phyloP scores from a whole-genome alignment of 92 coral and sea anemone species.

The Epizoanthus stellaris region DNA sequence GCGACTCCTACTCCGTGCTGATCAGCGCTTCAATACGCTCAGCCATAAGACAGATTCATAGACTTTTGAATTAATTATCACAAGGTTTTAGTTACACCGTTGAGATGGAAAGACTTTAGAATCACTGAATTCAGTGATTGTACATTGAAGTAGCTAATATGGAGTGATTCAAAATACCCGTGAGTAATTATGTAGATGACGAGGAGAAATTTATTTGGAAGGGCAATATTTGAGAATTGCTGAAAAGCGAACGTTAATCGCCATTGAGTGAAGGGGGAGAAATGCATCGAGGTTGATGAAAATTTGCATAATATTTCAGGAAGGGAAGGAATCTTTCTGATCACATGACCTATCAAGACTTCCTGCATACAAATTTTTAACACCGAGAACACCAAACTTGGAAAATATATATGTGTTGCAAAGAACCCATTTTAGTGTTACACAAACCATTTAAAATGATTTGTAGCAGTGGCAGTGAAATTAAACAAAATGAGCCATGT shows the following conservation, averaged over 20 bases:
- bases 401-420: constrained; percentile 4
- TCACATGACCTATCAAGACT: constrained; percentile 64
- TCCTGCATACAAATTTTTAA: not conserved
- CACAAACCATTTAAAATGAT: not conserved
- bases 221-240: constrained; percentile 30
- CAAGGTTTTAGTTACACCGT: constrained; percentile 61
- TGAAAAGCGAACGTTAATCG: constrained; percentile 31
- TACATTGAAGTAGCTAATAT: constrained; percentile 28
- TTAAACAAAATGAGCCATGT: not conserved
- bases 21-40: not conserved
- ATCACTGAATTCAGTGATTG: constrained; percentile 37
- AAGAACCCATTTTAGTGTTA: constrained; percentile 6
- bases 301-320: constrained; percentile 80
- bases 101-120: constrained; percentile 47
- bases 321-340: constrained; percentile 68
- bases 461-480: not conserved
- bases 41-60: constrained; percentile 37
- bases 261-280: constrained; percentile 39
- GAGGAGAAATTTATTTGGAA: constrained; percentile 9
- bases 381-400: constrained; percentile 16
- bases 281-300: constrained; percentile 58
- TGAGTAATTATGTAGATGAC: constrained; percentile 34
- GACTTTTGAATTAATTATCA: constrained; percentile 67
- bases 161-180: constrained; percentile 48
- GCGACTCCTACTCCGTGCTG: not conserved